These are phyloP conservation scores for Champsocephalus gunnari DNA, from an alignment of 2,797 vertebrate species.

Conservation along the genomic window DNA sequence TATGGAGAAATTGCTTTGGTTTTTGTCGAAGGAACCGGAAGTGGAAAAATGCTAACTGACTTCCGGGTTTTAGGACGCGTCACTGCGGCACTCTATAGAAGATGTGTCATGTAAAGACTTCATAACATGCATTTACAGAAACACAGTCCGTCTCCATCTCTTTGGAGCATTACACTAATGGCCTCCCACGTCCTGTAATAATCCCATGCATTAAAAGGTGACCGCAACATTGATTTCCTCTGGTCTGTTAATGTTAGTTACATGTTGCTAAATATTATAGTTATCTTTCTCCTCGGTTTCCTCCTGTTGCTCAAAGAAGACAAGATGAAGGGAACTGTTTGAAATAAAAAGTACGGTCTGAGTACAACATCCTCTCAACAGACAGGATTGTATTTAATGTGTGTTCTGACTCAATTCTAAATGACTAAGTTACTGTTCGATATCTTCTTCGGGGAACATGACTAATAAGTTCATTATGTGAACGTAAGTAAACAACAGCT, in stretches of 20 bases:
- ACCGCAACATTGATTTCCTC: not conserved
- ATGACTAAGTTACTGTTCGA: not conserved
- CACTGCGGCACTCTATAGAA: not conserved
- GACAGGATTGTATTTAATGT: not conserved
- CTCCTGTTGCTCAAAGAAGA: conserved; percentile 87
- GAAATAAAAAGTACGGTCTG: conserved; percentile 19
- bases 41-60: too few species aligned
- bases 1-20: too few species aligned
- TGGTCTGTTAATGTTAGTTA: conserved; percentile 39
- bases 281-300: not conserved
- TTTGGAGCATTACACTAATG: not conserved
- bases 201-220: not conserved
- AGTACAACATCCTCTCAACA: too few species aligned
- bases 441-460: not conserved
- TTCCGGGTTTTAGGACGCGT: too few species aligned
- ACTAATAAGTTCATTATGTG: not conserved
- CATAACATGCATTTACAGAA: not conserved
- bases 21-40: too few species aligned
- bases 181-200: not conserved
- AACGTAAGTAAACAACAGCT: not conserved
- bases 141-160: not conserved
- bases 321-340: conserved; percentile 90
- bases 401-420: not conserved
- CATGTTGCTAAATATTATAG: conserved; percentile 35
- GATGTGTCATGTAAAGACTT: not conserved